Evolutionary conservation across 2,888 invertebrate genomes (phyloP).

Genomic region (Caenorhabditis zanzibari): DNA sequence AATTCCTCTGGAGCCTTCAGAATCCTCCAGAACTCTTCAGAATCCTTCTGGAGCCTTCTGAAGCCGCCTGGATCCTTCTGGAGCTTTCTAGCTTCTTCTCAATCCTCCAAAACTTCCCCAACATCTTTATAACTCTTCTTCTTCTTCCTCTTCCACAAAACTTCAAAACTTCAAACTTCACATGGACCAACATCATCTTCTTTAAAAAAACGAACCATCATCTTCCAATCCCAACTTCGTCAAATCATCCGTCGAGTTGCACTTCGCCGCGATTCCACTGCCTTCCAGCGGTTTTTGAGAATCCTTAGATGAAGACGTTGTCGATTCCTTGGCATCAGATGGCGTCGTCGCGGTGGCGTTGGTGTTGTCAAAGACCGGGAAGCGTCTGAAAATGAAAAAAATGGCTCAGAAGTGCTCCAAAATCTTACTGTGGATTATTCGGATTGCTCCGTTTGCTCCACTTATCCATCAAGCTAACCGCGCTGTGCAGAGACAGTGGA

Average conservation of each 20-base stretch:
- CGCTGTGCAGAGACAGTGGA: conserved; percentile 50
- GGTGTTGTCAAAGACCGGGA: conserved; percentile 49
- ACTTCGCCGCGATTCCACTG: conserved; percentile 64
- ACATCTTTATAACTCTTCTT: no score
- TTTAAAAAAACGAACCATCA: conserved; percentile 32
- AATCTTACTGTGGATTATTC: conserved; percentile 59
- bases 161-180: background rate
- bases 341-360: background rate
- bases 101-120: no score
- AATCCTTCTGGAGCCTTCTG: no score
- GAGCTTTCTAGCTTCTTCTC: no score
- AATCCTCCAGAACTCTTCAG: no score
- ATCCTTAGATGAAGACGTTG: background rate
- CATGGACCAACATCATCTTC: background rate
- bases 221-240: conserved; percentile 64
- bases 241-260: conserved; percentile 69
- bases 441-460: conserved; percentile 57
- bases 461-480: conserved; percentile 60
- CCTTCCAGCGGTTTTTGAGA: background rate
- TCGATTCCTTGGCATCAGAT: conserved; percentile 15
- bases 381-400: conserved; percentile 42
- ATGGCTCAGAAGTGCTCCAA: background rate
- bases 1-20: no score
- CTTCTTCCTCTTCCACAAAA: no score
- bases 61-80: no score